Base-by-base conservation (phyloP, 2,888 invertebrate genomes). In the Frankliniella fusca region DNA sequence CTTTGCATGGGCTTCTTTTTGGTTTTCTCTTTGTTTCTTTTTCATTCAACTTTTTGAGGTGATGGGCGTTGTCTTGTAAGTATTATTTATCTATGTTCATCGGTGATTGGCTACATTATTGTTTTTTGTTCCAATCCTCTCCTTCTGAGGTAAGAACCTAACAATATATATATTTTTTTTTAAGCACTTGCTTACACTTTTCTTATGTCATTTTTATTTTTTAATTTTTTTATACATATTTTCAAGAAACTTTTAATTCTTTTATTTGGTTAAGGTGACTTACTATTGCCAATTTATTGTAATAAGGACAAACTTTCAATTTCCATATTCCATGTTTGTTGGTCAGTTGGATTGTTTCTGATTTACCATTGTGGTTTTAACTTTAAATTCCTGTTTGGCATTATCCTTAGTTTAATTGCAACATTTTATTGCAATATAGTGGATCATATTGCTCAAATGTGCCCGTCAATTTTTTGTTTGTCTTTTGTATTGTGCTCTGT, bases 51-150 rank as follows among this genome's bases (percentile, higher is more conserved):
- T 76, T 76, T 76, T 27, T 76, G 70, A 76, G 27, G 70, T 76
- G 70, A 27, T 76, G 70, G 70, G 12, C 27, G 12, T 76, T 9
- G 0, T 5, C 27, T 27, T 27, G 70, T 76, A 23, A 76, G 70
- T 76, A 76, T 76, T 38, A 38, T 38, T 38, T 38, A 27, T 76
- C 61, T n/a, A 38, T 61, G 70, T 76, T 76, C 70, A 27, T 10
- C 70, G 70, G 70, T 76, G 70, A 76, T 76, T 76, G 70, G 70
- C 70, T 27, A 76, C 70, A 61, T 61, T 61, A 8, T 38, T 38
- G 38, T 38, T 8, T 76, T 27, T 27, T 76, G 27, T 76, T 76
- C 61, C 61, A 61, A 61, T 61, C 61, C 61, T 61, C 70, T 70
- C 70, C 27, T 76, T 23, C 12, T 76, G 70, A 76, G 70, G 70